These are phyloP conservation scores for Scaptodrosophila latifasciaeformis DNA, from an alignment of 2,888 invertebrate genomes.

Conservation along the genomic window DNA sequence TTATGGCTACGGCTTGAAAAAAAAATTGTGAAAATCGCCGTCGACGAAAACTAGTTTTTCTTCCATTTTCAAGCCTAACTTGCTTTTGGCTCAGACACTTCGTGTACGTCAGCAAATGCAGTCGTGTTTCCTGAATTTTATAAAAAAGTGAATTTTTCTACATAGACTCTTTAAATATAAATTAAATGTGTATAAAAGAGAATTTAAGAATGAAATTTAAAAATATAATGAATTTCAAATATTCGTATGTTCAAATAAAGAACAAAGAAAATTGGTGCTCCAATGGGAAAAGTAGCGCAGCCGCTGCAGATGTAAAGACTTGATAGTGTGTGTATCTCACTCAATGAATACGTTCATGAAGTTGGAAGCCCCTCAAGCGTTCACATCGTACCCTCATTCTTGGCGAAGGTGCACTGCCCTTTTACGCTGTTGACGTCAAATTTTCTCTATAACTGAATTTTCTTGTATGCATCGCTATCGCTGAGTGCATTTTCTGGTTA, in stretches of 20 bases:
- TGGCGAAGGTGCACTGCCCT: conserved; percentile 14
- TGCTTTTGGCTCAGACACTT: too few relatives aligned
- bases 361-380: background rate
- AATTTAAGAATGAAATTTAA: conserved; percentile 7
- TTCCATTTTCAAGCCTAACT: too few relatives aligned
- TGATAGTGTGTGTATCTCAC: conserved; percentile 27
- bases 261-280: conserved; percentile 50
- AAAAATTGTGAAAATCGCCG: too few relatives aligned
- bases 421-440: conserved; percentile 40
- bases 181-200: background rate
- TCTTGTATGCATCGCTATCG: conserved; percentile 13
- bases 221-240: conserved; percentile 16
- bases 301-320: conserved; percentile 41
- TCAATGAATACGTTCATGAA: conserved; percentile 3
- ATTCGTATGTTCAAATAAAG: conserved; percentile 16
- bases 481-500: conserved; percentile 9
- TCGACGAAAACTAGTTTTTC: conserved; percentile 40
- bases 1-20: too few relatives aligned
- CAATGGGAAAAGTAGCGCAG: conserved; percentile 41
- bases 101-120: conserved; percentile 41
- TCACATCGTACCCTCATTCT: background rate
- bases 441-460: conserved; percentile 55
- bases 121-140: conserved; percentile 18
- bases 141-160: conserved; percentile 4
- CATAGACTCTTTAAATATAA: background rate